Percentiles rank a stretch among this genome's conserved stretches.
Evolutionary conservation across 2,888 invertebrate genomes (phyloP).

Genomic region (Andrena bucephala): DNA sequence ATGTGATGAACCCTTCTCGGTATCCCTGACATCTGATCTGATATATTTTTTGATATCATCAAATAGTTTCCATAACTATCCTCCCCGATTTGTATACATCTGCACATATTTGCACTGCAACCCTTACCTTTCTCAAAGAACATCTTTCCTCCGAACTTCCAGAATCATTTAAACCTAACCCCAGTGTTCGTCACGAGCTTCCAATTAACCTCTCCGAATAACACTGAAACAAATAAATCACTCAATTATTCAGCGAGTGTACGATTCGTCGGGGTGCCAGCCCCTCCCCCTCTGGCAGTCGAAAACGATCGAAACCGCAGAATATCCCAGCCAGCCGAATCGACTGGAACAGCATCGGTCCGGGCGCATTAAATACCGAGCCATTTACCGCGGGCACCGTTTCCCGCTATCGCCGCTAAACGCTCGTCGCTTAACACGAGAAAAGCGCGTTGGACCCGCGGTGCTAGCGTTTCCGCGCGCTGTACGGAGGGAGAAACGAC

Average conservation of each 20-base stretch:
- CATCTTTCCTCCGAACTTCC: background rate
- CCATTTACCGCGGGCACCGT: constrained; percentile 46
- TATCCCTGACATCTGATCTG: too few species aligned
- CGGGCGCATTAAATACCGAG: constrained; percentile 54
- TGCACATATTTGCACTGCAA: background rate
- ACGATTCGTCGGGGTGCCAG: constrained; percentile 12
- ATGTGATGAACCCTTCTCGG: too few species aligned
- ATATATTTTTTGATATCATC: too few species aligned
- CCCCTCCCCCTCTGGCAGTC: background rate
- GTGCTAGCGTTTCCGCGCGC: constrained; percentile 13
- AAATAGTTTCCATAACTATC: too few species aligned
- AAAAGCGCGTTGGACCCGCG: constrained; percentile 37
- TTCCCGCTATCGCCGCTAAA: constrained; percentile 52
- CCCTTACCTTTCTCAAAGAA: background rate
- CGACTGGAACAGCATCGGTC: constrained; percentile 25
- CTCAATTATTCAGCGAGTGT: constrained; percentile 24
- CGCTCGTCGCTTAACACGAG: constrained; percentile 52
- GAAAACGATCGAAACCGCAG: constrained; percentile 48
- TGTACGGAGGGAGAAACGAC: background rate
- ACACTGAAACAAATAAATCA: constrained; percentile 31
- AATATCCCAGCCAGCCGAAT: constrained; percentile 41
- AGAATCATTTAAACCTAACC: background rate
- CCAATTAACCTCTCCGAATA: constrained; percentile 26
- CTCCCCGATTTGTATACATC: too few species aligned
- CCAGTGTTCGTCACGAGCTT: background rate